Conservation (phyloP, 2,888 invertebrate species). For the Calliphora vomitoria region DNA sequence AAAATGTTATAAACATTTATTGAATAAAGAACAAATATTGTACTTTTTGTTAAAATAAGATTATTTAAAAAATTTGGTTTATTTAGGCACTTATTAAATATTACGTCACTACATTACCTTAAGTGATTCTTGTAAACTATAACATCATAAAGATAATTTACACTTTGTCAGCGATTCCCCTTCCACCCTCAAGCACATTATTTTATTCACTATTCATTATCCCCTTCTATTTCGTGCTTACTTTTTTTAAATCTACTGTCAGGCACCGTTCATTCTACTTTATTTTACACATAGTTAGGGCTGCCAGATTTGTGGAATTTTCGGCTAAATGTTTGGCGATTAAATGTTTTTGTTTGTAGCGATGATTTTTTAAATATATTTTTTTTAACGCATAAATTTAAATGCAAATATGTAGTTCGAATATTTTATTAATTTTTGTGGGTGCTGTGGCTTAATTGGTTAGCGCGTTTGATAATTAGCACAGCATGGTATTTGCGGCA, state of each 20-base stretch:
- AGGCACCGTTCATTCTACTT: slow-evolving; percentile 46
- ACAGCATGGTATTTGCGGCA: no score
- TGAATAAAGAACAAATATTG: no score
- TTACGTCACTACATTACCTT: slow-evolving; percentile 66
- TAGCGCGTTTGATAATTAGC: no score
- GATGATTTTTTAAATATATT: no score
- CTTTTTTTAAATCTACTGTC: neutral
- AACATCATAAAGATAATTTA: slow-evolving; percentile 57
- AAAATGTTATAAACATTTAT: neutral
- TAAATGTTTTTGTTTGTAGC: neutral
- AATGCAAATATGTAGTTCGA: no score
- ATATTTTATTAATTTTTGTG: no score
- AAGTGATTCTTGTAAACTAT: slow-evolving; percentile 42
- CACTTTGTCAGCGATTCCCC: slow-evolving; percentile 28
- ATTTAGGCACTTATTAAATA: slow-evolving; percentile 2
- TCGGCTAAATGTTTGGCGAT: no score
- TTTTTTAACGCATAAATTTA: no score
- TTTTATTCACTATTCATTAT: neutral
- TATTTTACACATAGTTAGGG: neutral
- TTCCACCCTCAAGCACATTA: neutral
- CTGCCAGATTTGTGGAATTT: neutral
- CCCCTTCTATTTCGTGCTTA: neutral
- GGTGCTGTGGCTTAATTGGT: no score
- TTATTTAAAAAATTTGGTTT: neutral
- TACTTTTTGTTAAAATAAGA: neutral